Conservation (phyloP, 2,888 invertebrate species). For the Phengaris arion region DNA sequence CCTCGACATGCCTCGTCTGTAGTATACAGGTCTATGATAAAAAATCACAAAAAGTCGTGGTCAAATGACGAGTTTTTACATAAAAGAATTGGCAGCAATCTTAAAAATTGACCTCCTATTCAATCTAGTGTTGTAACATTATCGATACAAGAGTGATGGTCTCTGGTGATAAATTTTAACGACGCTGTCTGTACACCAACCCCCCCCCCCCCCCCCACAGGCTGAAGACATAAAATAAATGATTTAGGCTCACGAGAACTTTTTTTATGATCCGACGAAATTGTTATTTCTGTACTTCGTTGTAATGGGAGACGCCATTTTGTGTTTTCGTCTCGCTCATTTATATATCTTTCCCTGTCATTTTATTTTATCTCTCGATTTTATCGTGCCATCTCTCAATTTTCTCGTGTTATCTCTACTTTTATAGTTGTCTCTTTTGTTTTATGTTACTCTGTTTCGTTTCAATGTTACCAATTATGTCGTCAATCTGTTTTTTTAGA, state of each 20-base stretch:
- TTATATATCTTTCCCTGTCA: not conserved
- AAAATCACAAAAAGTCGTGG: too few relatives aligned
- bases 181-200: not conserved
- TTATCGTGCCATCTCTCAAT: too few relatives aligned
- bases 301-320: not conserved
- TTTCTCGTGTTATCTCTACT: too few relatives aligned
- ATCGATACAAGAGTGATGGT: not conserved
- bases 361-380: too few relatives aligned
- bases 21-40: too few relatives aligned
- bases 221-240: constrained; percentile 24
- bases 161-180: not conserved
- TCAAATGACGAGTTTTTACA: too few relatives aligned
- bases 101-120: too few relatives aligned
- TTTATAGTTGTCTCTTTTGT: not conserved
- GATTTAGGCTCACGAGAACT: constrained; percentile 11
- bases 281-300: constrained; percentile 1
- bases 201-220: too few relatives aligned
- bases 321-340: not conserved
- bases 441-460: not conserved
- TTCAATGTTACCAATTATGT: not conserved
- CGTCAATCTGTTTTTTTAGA: not conserved
- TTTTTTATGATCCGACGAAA: not conserved
- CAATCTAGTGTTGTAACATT: too few relatives aligned
- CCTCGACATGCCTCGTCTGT: too few relatives aligned
- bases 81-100: too few relatives aligned